Base-by-base conservation (phyloP, 2,113 vertebrate genomes). In the Ageneiosus marmoratus region DNA sequence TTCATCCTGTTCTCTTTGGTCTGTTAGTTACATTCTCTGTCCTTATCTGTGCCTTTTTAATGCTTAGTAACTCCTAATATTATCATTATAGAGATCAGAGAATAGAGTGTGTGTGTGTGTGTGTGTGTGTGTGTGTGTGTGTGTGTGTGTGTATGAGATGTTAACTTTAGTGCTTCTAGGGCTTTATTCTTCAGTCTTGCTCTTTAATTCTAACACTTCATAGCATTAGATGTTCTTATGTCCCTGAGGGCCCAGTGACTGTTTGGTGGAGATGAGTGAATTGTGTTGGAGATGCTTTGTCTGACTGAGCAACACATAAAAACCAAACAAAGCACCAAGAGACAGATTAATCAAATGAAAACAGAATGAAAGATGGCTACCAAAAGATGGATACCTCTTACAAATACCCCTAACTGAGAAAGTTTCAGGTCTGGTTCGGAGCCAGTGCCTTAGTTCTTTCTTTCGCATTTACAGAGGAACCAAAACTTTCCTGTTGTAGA, bases 1-100 rank as follows among this genome's bases (percentile, higher is more conserved):
- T 58, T 77, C 53, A 58, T 41, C 22, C 18, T 56, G 50, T 76
- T 50, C 50, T 24, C 74, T 77, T 56, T 44, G 24, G 44, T 41
- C 34, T 60, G 37, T 41, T 55, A 77, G 76, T 34, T 60, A 77
- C 27, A 55, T 77, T 44, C 24, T 58, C 32, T 77, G 34, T 77
- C 62, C 37, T 58, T 60, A 3, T 5, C 20, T 69, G 8, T 65
- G 62, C 58, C 24, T 22, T 41, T 41, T 69, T 3, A 24, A 15
- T 13, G 32, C 18, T 56, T 10, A 41, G 8, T 12, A 41, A 16
- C 32, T 9, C 62, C 16, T 53, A 32, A 15, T 29, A 62, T 62
- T 29, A 29, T 62, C 13, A n/a, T 58, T 9, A n/a, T 10, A n/a
- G 8, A 53, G 27, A 32, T 75, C 20, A 75, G 73, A 53, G 50